These are phyloP conservation scores for Corythornis leucogaster DNA, from an alignment of 2,797 vertebrate species.

Conservation along the genomic window DNA sequence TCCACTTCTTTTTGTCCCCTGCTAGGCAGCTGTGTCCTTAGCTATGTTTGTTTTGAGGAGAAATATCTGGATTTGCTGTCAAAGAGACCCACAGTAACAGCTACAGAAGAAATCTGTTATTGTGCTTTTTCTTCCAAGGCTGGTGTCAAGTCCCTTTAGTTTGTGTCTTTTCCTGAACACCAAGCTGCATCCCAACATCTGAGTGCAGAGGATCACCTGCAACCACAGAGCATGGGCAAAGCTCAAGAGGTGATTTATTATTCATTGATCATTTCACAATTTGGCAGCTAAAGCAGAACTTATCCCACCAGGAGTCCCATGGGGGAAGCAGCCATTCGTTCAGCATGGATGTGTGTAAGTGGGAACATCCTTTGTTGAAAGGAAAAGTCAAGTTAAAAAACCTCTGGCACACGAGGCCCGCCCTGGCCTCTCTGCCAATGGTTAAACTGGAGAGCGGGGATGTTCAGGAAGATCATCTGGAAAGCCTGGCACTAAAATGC, in stretches of 20 bases:
- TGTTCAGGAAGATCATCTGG: conserved; percentile 7
- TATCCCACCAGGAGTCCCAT: background rate
- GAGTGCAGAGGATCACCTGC: background rate
- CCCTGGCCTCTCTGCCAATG: background rate
- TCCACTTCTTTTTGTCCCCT: background rate
- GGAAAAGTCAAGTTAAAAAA: background rate
- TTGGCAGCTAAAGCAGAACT: conserved; percentile 18
- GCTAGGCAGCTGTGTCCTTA: background rate
- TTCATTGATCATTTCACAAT: conserved; percentile 38
- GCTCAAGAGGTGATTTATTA: conserved; percentile 25
- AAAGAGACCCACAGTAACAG: background rate
- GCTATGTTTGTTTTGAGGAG: background rate
- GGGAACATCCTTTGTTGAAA: background rate
- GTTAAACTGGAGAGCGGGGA: background rate
- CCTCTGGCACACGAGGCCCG: background rate
- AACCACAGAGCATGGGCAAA: background rate
- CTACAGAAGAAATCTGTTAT: background rate
- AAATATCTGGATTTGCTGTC: background rate
- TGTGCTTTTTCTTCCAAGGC: background rate
- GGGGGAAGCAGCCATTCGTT: background rate
- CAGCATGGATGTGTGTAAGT: background rate
- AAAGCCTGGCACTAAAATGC: background rate
- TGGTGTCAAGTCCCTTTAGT: background rate
- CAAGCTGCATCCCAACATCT: background rate
- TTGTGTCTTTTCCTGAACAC: background rate